Conservation (phyloP, 2,113 vertebrate genomes). For the Lynx canadensis region DNA sequence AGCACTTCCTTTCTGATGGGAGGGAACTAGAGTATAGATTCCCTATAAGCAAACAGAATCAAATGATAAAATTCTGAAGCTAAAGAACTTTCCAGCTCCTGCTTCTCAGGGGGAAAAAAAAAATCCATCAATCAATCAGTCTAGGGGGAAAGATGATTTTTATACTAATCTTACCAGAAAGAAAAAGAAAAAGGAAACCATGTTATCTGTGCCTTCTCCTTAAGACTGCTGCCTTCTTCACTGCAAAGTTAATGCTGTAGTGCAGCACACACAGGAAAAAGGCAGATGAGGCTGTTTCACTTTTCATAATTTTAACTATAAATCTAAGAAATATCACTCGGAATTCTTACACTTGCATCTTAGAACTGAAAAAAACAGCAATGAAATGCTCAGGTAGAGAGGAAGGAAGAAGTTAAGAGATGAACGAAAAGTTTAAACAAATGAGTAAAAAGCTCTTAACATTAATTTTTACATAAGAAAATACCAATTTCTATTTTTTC, state of each 20-base stretch:
- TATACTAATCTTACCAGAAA: not conserved
- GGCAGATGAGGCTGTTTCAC: constrained; percentile 7
- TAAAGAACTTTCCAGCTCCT: constrained; percentile 25
- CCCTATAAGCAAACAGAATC: constrained; percentile 21
- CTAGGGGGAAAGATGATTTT: constrained; percentile 21
- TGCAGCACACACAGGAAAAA: not conserved
- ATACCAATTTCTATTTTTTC: constrained; percentile 39
- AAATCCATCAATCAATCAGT: not conserved
- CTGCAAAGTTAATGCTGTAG: constrained; percentile 13
- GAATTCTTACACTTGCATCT: constrained; percentile 30
- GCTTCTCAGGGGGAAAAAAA: not conserved
- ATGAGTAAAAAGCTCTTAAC: not conserved
- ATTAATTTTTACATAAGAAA: constrained; percentile 54
- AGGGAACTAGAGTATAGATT: constrained; percentile 4
- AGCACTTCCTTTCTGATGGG: not conserved
- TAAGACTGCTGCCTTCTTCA: constrained; percentile 18
- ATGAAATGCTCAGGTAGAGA: not conserved
- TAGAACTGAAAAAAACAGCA: constrained; percentile 35
- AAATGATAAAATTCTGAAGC: constrained; percentile 44
- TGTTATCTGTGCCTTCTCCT: not conserved
- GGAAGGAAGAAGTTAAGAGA: not conserved
- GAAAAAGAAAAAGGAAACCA: not conserved
- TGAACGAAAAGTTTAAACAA: constrained; percentile 27
- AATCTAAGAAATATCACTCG: constrained; percentile 25
- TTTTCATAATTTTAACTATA: constrained; percentile 40